Conservation (phyloP, 2,888 invertebrate genomes). For the Drosophila testacea region DNA sequence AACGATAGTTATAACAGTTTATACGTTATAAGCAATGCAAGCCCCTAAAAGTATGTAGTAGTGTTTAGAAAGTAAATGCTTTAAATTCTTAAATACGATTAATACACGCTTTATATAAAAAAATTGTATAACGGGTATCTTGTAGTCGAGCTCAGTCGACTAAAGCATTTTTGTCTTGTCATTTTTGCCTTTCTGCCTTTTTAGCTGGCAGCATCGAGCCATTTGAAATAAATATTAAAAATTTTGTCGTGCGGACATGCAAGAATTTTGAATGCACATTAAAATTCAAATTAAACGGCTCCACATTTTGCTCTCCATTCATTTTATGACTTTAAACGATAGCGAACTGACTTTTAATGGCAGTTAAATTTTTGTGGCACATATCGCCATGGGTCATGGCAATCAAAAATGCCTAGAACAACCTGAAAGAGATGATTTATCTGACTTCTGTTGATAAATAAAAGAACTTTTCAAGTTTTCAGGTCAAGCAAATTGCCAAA, state of each 20-base stretch:
- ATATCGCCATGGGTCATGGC: conserved; percentile 9
- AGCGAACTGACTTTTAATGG: conserved; percentile 43
- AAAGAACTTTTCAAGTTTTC: background rate
- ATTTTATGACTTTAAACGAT: conserved; percentile 51
- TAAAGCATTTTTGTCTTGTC: background rate
- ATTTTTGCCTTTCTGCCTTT: conserved; percentile 1
- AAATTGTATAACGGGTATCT: no score
- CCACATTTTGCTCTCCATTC: conserved; percentile 27
- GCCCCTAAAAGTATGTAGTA: no score
- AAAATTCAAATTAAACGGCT: conserved; percentile 74
- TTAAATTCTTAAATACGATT: no score
- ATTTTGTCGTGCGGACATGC: conserved; percentile 50
- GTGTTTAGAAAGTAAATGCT: no score
- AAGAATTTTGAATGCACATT: conserved; percentile 62
- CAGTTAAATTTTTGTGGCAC: conserved; percentile 31
- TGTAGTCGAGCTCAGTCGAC: no score
- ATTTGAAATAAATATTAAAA: conserved; percentile 69
- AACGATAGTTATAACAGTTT: no score
- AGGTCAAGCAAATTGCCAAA: background rate
- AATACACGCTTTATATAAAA: no score
- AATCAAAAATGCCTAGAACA: conserved; percentile 21
- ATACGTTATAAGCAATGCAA: no score
- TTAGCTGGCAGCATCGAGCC: conserved; percentile 11
- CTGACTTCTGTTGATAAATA: background rate
- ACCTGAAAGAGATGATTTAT: background rate